Evolutionary conservation across 2,888 invertebrate genomes (phyloP).

Genomic region (Drosophila lutescens): DNA sequence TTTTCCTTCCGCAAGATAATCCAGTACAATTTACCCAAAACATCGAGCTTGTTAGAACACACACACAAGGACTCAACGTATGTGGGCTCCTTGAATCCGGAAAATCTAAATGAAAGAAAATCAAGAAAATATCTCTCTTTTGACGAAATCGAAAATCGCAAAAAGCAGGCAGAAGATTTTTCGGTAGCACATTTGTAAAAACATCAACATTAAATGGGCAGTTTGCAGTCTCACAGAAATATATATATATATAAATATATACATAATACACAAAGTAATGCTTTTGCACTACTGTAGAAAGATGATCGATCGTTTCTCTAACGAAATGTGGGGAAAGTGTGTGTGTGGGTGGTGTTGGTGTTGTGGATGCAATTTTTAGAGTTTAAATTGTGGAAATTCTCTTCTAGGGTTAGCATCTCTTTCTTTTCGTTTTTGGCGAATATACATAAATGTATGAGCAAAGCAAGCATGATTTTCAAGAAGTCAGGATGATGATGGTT

Average conservation of each 20-base stretch:
- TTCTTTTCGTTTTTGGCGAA: background rate
- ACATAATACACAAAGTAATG: background rate
- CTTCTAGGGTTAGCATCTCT: background rate
- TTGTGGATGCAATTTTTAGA: background rate
- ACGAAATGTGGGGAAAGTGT: background rate
- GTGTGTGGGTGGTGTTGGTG: background rate
- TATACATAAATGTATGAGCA: conserved; percentile 3
- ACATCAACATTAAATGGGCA: conserved; percentile 6
- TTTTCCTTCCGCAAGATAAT: conserved; percentile 2
- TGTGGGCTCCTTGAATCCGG: conserved; percentile 1
- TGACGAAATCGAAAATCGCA: conserved; percentile 3
- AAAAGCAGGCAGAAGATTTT: background rate
- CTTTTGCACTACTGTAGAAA: background rate
- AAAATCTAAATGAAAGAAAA: conserved; percentile 6
- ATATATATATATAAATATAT: background rate
- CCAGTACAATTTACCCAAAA: background rate
- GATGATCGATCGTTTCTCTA: conserved; percentile 1
- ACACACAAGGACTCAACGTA: background rate
- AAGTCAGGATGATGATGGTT: conserved; percentile 11
- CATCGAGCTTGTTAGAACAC: background rate
- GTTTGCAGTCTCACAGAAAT: conserved; percentile 10
- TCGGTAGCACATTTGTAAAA: background rate
- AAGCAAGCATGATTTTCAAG: conserved; percentile 28
- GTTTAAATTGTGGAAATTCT: background rate
- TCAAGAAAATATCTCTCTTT: background rate